Evolutionary conservation across 1,140 invertebrate genomes (phyloP), one percentile per base, ranked within the genome.

Genomic region (Coboldia fuscipes): DNA sequence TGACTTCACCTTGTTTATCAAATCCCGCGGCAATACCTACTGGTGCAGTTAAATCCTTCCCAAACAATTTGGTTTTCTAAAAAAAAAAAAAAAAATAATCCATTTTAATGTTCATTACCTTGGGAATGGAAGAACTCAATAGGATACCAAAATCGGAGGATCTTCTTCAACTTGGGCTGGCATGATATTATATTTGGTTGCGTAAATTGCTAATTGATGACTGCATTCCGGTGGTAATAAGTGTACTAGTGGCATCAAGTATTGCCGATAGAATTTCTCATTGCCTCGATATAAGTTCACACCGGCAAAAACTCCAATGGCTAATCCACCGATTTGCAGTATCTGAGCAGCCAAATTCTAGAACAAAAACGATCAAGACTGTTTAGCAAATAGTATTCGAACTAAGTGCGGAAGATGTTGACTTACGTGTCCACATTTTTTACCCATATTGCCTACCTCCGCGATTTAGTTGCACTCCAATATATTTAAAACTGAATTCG

Each of bases 21-120:
- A 97, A 97, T 3, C 94, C 94, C 39, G 94, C 94, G 30, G 93
- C 93, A 43, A 97, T 74, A 20, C 94, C 94, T 45, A 98, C 49
- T 1, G 92, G 92, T 62, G 93, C 96, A 37, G 60, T 59, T 31
- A 97, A 74, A 13, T 75, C 46, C 38, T 73, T 52, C 17, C 67
- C 65, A 47, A 81, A 76, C 20, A 94, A 57, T 30, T 57, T 65
- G 0, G 72, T 73, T 48, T 65, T 64, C 72, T 79, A 30, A 51
- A 48, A 32, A 36, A 9, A 27, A 23, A 39, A 24, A n/a, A n/a
- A n/a, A 35, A 18, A 26, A n/a, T 36, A 27, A 22, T 6, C 15
- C 8, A 40, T 33, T 29, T 9, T 26, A 26, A 36, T 31, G 16
- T 16, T 35, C 18, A 41, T 26, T 31, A 29, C 9, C 32, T 34